Conservation (phyloP, 2,797 vertebrate species). For the Diplodus sargus region DNA sequence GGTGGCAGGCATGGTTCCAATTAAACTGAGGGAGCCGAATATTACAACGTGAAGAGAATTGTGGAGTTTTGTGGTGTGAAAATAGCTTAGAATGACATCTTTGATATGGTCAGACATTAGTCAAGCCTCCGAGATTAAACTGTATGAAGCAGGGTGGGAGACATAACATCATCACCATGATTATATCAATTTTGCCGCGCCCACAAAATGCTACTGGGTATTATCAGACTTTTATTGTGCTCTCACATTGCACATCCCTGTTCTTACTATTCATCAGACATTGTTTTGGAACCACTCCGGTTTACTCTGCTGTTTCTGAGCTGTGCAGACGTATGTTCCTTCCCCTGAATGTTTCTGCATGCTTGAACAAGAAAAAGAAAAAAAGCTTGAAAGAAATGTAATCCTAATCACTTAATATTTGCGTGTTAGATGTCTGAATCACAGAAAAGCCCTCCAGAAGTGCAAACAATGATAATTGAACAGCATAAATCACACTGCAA, state of each 20-base stretch:
- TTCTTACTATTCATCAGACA: constrained; percentile 3
- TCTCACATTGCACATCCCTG: constrained; percentile 1
- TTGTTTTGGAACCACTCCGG: background rate
- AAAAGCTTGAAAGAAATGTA: background rate
- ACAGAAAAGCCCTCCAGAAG: background rate
- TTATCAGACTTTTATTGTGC: background rate
- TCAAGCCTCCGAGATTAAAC: constrained; percentile 17
- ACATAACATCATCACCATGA: constrained; percentile 5
- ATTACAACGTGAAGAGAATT: constrained; percentile 25
- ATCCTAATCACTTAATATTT: background rate
- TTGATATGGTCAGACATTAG: constrained; percentile 18
- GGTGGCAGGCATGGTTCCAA: constrained; percentile 48
- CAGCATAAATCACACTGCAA: background rate
- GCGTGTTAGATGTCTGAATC: constrained; percentile 2
- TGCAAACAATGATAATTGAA: background rate
- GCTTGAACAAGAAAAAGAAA: background rate
- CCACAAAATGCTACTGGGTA: background rate
- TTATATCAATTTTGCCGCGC: constrained; percentile 7
- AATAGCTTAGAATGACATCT: constrained; percentile 40
- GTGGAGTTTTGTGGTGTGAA: background rate
- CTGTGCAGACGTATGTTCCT: background rate
- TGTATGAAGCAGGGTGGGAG: background rate
- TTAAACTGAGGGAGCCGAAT: constrained; percentile 47
- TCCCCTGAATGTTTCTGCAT: background rate
- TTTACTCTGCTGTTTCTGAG: background rate